Evolutionary conservation across 2,888 invertebrate genomes (phyloP).

Genomic region (Platynereis dumerilii): DNA sequence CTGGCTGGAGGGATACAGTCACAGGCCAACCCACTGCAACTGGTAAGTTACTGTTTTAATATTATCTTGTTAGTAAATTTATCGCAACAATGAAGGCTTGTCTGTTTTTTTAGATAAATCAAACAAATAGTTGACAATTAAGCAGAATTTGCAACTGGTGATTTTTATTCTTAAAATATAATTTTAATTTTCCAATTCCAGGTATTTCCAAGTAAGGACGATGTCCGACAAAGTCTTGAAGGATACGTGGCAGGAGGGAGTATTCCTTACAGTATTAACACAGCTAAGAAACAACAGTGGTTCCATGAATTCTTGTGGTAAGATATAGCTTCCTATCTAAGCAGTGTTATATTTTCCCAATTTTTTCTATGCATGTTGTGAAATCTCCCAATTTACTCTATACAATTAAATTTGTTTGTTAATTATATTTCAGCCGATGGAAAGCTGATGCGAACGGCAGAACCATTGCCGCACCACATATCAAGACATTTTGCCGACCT

Average conservation of each 20-base stretch:
- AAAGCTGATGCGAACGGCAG: conserved; percentile 74
- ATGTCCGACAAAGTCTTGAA: conserved; percentile 85
- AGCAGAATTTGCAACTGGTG: too few species aligned
- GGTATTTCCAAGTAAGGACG: conserved; percentile 80
- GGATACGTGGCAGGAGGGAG: conserved; percentile 85
- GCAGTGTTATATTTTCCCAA: too few species aligned
- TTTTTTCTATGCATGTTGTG: background rate
- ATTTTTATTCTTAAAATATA: too few species aligned
- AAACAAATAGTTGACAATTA: background rate
- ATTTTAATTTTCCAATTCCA: too few species aligned
- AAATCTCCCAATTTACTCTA: background rate
- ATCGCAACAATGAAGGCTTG: background rate
- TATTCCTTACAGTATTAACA: conserved; percentile 81
- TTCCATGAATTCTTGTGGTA: conserved; percentile 78
- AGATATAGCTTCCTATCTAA: conserved; percentile 62
- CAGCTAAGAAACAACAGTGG: conserved; percentile 85
- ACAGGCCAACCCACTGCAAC: conserved; percentile 38
- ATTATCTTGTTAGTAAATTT: too few species aligned
- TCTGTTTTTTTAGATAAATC: too few species aligned
- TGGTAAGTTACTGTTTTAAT: conserved; percentile 44
- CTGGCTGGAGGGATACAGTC: background rate
- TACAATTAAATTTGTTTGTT: too few species aligned
- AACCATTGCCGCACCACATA: conserved; percentile 91
- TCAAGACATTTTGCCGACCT: conserved; percentile 84
- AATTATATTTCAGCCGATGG: conserved; percentile 76